Percentiles rank a stretch among this genome's conserved stretches.
Evolutionary conservation across 1,140 invertebrate genomes (phyloP).

Genomic region (Procambarus virginalis): DNA sequence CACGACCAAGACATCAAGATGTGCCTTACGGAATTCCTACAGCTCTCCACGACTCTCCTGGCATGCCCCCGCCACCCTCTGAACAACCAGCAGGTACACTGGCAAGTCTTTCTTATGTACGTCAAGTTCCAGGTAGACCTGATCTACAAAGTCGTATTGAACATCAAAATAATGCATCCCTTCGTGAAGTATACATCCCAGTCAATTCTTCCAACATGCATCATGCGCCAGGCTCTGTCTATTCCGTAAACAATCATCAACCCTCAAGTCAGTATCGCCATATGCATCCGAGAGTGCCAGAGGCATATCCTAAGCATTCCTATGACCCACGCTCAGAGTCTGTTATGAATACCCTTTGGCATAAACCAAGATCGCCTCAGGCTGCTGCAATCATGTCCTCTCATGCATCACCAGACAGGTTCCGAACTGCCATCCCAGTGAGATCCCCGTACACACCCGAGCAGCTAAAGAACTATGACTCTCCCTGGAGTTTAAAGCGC

Average conservation of each 20-base stretch:
- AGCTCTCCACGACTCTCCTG: not conserved
- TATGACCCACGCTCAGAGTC: not conserved
- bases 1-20: not conserved
- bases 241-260: not conserved
- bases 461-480: not conserved
- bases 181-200: slow-evolving; percentile 18
- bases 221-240: not conserved
- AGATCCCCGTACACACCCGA: slow-evolving; percentile 9
- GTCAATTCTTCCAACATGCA: not conserved
- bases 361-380: not conserved
- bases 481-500: not conserved
- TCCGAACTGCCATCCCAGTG: not conserved
- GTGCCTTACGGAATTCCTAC: slow-evolving; percentile 1
- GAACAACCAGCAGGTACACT: not conserved
- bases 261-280: not conserved
- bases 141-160: not conserved
- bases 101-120: not conserved
- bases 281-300: not conserved
- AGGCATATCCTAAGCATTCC: slow-evolving; percentile 1
- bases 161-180: not conserved
- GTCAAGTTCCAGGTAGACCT: not conserved
- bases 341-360: not conserved
- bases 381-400: not conserved
- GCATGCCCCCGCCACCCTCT: not conserved
- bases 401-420: not conserved